Conservation (phyloP, 2,888 invertebrate genomes). For the Sphecodes monilicornis region DNA sequence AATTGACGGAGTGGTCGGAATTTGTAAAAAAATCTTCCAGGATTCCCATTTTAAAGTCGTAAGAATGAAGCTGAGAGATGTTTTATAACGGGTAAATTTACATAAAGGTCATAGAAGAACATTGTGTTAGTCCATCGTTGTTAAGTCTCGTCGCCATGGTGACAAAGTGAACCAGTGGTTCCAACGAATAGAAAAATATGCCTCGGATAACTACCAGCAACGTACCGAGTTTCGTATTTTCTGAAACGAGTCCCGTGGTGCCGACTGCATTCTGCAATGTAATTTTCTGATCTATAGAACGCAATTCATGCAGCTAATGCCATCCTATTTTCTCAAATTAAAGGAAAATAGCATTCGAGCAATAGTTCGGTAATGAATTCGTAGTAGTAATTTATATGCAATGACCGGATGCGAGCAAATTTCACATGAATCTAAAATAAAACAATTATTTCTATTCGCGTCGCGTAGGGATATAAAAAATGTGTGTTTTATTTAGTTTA, state of each 20-base stretch:
- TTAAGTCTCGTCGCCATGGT: not conserved
- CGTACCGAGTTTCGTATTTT: slow-evolving; percentile 32
- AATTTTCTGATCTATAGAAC: slow-evolving; percentile 36
- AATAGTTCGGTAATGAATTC: not conserved
- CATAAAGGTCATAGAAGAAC: no score
- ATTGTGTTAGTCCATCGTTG: not conserved
- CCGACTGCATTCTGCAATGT: slow-evolving; percentile 18
- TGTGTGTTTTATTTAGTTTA: no score
- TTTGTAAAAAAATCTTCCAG: no score
- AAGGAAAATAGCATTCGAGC: not conserved
- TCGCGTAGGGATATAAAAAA: no score
- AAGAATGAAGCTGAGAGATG: no score
- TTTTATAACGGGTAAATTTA: no score
- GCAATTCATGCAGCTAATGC: no score
- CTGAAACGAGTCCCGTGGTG: slow-evolving; percentile 37
- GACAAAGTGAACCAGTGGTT: slow-evolving; percentile 1
- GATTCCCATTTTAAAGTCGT: no score
- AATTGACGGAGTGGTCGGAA: no score
- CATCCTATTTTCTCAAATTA: not conserved
- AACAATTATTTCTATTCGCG: no score
- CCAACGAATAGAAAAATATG: slow-evolving; percentile 41
- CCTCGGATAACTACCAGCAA: slow-evolving; percentile 21
- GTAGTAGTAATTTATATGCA: not conserved
- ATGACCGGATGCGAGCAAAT: not conserved
- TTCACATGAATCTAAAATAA: not conserved